Evolutionary conservation across 1,140 invertebrate species (phyloP).

Genomic region (Drosophila varians): DNA sequence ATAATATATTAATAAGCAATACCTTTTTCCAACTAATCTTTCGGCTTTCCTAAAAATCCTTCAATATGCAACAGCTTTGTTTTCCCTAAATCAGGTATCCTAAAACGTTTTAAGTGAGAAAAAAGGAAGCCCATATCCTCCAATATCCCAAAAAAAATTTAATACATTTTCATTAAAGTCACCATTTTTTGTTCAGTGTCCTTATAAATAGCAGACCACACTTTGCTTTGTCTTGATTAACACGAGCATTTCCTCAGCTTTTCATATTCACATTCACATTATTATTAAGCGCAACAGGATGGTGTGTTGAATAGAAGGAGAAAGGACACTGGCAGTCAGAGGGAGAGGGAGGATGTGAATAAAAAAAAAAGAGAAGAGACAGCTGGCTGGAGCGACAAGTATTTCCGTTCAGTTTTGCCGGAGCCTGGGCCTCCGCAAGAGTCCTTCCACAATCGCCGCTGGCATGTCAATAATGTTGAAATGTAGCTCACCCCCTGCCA

Average conservation of each 20-base stretch:
- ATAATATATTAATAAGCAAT: no score
- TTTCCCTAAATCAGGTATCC: no score
- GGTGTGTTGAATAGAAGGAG: neutral
- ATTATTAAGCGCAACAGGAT: slow-evolving; percentile 78
- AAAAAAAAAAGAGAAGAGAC: slow-evolving; percentile 18
- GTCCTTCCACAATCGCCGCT: slow-evolving; percentile 60
- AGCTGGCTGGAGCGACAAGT: slow-evolving; percentile 30
- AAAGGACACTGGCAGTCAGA: neutral
- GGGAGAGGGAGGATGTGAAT: neutral
- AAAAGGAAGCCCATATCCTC: no score
- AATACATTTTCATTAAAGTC: neutral
- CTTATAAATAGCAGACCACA: slow-evolving; percentile 53
- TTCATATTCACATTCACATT: slow-evolving; percentile 47
- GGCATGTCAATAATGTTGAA: slow-evolving; percentile 81
- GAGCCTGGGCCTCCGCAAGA: slow-evolving; percentile 15
- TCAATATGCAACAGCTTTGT: no score
- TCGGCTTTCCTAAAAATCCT: no score
- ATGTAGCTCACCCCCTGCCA: slow-evolving; percentile 45
- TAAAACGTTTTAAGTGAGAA: no score
- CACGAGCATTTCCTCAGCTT: slow-evolving; percentile 59
- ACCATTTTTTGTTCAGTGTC: slow-evolving; percentile 2
- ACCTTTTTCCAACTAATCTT: no score
- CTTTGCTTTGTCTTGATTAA: slow-evolving; percentile 75
- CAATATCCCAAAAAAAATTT: no score
- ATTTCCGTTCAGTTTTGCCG: slow-evolving; percentile 58